phyloP scores from a whole-genome alignment of 2,113 vertebrate species.

The Saccopteryx leptura region DNA sequence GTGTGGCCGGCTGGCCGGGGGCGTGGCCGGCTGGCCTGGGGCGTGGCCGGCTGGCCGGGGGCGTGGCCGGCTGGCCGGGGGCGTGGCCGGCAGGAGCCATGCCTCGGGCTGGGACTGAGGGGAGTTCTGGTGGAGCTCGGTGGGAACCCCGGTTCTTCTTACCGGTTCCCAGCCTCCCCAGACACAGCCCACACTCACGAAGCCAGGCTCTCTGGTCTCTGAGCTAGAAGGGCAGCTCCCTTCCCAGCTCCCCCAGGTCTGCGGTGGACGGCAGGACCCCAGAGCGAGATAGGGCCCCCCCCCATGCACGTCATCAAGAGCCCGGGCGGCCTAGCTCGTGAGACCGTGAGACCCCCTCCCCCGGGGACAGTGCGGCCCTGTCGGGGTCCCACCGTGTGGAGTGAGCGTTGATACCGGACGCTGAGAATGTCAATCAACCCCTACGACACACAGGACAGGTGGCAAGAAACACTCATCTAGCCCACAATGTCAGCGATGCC shows the following conservation, averaged over 20 bases:
- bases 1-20: too few relatives aligned
- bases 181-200: background rate
- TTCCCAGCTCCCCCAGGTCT: background rate
- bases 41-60: accelerated
- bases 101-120: background rate
- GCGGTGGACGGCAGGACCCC: background rate
- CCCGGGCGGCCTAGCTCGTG: background rate
- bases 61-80: background rate
- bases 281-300: background rate
- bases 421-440: background rate
- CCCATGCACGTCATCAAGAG: background rate
- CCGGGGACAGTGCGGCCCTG: background rate
- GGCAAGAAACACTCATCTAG: background rate
- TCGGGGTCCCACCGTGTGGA: background rate
- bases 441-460: background rate
- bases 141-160: background rate
- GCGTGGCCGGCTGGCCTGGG: accelerated
- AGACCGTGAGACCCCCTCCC: background rate
- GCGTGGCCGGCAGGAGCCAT: background rate
- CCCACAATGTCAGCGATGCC: background rate
- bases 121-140: accelerated
- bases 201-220: background rate
- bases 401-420: background rate
- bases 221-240: background rate
- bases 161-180: background rate